A percentile compares a stretch with the other conserved stretches of the same genome.
These are phyloP conservation scores for Deroptyus accipitrinus DNA, from an alignment of 2,113 vertebrate genomes.

Conservation along the genomic window DNA sequence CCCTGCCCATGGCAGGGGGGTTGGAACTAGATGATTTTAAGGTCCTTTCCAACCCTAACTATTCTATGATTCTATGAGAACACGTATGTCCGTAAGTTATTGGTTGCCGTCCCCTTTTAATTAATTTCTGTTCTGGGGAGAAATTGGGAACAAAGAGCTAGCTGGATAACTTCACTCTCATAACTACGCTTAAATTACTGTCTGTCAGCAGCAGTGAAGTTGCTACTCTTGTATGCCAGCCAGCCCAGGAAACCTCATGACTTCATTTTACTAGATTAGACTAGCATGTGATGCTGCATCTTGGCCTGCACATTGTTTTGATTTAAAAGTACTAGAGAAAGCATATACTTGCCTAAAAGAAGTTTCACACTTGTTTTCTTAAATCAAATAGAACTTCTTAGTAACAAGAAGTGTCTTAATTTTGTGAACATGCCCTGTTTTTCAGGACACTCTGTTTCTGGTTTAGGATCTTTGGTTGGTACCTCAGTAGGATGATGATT, in stretches of 20 bases:
- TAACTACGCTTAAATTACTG: background rate
- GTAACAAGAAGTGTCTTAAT: background rate
- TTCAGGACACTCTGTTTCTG: background rate
- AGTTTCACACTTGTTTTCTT: background rate
- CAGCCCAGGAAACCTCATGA: background rate
- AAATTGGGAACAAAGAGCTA: background rate
- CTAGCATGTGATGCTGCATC: background rate
- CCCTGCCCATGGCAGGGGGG: too few relatives aligned
- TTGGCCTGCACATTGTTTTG: background rate
- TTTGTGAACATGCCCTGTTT: background rate
- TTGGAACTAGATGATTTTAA: too few relatives aligned
- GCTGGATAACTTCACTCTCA: background rate
- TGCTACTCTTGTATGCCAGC: background rate
- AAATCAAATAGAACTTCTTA: background rate
- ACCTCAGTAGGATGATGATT: background rate
- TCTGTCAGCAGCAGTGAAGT: background rate
- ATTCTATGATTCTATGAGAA: background rate
- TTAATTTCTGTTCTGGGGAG: background rate
- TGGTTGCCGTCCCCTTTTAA: background rate
- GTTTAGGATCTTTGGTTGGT: background rate
- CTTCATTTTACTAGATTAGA: background rate
- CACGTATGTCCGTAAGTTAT: background rate
- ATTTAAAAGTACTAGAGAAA: background rate
- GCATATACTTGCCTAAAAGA: background rate
- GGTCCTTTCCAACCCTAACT: too few relatives aligned